These are phyloP conservation scores for Melitaea athalia DNA, from an alignment of 2,888 invertebrate species.

Conservation along the genomic window DNA sequence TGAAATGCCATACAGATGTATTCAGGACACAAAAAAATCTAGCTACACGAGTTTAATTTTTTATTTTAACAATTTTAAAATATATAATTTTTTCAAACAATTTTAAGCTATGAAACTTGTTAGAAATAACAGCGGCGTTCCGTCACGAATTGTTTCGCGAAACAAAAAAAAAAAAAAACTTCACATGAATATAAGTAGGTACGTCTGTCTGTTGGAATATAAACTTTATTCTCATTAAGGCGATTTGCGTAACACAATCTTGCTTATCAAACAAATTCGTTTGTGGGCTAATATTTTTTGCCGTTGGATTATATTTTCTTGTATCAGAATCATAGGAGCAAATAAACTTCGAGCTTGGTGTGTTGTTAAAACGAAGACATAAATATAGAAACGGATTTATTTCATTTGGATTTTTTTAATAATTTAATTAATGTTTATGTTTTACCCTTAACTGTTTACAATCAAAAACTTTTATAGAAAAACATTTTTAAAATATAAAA, in stretches of 20 bases:
- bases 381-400: neutral
- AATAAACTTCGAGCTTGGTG: neutral
- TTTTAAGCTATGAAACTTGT: neutral
- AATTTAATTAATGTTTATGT: too few species aligned
- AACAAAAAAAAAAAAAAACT: neutral
- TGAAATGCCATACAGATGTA: too few species aligned
- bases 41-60: neutral
- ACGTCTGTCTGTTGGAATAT: neutral
- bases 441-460: too few species aligned
- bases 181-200: neutral
- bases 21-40: too few species aligned
- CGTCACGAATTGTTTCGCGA: neutral
- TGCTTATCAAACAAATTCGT: slow-evolving; percentile 4
- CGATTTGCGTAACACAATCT: neutral
- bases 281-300: neutral
- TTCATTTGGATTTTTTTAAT: neutral
- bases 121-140: neutral
- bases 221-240: neutral
- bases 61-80: neutral
- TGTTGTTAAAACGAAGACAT: neutral
- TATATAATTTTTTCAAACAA: neutral
- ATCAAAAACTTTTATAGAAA: too few species aligned
- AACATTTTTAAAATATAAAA: too few species aligned
- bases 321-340: neutral
- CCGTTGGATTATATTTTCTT: neutral